Base-by-base conservation (phyloP, 2,797 vertebrate species). In the Limosa lapponica region DNA sequence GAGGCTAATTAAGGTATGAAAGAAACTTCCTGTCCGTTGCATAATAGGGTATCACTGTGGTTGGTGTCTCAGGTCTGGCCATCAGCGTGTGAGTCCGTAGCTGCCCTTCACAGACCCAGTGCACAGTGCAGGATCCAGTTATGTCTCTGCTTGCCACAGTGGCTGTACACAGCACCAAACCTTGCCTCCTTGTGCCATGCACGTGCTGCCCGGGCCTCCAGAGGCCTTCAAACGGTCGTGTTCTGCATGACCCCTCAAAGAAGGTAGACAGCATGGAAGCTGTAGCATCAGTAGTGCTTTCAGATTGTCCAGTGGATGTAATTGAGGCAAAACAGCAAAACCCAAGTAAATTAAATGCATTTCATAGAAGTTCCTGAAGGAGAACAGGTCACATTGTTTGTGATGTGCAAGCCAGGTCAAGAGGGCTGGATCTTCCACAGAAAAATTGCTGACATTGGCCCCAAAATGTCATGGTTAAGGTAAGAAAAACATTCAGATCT, bases 61-160 rank as follows among this genome's bases (percentile, higher is more conserved):
- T 16, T 51, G 69, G 43, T 36, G 24, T 48, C 89, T 66, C 20
- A 17, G n/a, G 14, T 57, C 59, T 52, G 57, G 24, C 39, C 36
- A 11, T 49, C 54, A 49, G 6, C 6, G 2, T 0, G 1, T 16
- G 48, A 74, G n/a, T 19, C 43, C 43, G 2, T 8, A n/a, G n/a
- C 25, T 46, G 24, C 0, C 0, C 28, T 66, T 54, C 39, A 57
- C 55, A 75, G 32, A 16, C 16, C 37, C 41, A 22, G 2, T 3
- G 43, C n/a, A 20, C 16, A 9, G 37, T 34, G 20, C 0, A 1
- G 62, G 52, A 49, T 27, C 36, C 72, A 39, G n/a, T 59, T 51
- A 18, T 44, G n/a, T 49, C 57, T 48, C 66, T 48, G 36, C 39
- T 82, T 66, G 32, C 16, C n/a, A 8, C 72, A 39, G 34, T 9